Evolutionary conservation across 2,888 invertebrate species (phyloP).

Genomic region (Bibio marci): DNA sequence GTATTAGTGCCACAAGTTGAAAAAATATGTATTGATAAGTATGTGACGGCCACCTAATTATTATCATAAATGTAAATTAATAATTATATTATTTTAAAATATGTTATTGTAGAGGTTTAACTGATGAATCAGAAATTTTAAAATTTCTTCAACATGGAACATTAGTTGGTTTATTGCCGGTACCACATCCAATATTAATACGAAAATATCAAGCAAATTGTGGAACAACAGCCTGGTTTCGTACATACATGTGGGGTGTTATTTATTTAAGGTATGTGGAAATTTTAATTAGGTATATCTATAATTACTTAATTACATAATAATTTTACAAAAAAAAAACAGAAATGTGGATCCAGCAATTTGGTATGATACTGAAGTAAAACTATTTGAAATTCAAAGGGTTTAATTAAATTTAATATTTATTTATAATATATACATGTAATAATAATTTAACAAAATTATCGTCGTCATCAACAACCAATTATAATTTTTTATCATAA

Average conservation of each 20-base stretch:
- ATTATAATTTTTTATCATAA: no score
- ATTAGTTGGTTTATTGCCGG: constrained; percentile 88
- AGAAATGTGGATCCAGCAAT: constrained; percentile 97
- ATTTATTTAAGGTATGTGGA: constrained; percentile 71
- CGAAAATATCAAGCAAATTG: constrained; percentile 97
- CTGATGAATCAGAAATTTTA: constrained; percentile 98
- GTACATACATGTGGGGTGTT: constrained; percentile 99
- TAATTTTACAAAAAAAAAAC: no score
- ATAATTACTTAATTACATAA: no score
- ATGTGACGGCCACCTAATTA: constrained; percentile 25
- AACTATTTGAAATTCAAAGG: constrained; percentile 95
- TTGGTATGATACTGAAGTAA: constrained; percentile 99
- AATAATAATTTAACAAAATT: no score
- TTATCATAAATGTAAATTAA: neutral
- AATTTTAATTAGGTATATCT: no score
- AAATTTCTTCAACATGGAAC: constrained; percentile 98
- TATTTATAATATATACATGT: no score
- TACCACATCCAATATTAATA: constrained; percentile 97
- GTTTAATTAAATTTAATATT: no score
- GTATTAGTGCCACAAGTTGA: constrained; percentile 99
- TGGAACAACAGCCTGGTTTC: constrained; percentile 98
- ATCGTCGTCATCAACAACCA: no score
- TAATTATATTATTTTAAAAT: constrained; percentile 1
- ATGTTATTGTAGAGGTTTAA: constrained; percentile 59
- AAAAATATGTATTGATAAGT: constrained; percentile 99